These are phyloP conservation scores for Sinhomidia bicolor DNA, from an alignment of 2,888 invertebrate species.

Conservation along the genomic window DNA sequence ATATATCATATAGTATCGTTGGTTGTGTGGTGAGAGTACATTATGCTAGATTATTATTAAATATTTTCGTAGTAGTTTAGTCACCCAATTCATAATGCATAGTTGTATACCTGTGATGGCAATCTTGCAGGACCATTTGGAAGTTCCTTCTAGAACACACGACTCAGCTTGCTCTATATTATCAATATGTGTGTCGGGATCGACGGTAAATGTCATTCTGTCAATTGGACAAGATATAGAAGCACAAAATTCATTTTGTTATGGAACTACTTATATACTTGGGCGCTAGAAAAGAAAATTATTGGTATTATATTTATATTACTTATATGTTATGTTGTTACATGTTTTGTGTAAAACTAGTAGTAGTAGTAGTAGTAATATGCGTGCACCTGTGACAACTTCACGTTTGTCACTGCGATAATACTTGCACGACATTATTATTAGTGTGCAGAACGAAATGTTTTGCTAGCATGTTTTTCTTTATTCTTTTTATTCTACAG, in stretches of 20 bases:
- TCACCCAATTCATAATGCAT: slow-evolving; percentile 22
- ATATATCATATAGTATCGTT: neutral
- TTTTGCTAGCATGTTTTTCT: neutral
- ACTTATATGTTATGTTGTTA: neutral
- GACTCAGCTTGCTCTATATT: slow-evolving; percentile 98
- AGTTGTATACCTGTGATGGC: slow-evolving; percentile 95
- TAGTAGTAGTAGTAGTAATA: no score
- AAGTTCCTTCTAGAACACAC: slow-evolving; percentile 99
- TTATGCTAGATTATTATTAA: neutral
- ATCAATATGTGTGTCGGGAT: slow-evolving; percentile 98
- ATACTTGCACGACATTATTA: neutral
- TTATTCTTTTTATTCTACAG: neutral
- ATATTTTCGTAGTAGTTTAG: neutral
- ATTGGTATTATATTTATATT: slow-evolving; percentile 26
- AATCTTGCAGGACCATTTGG: slow-evolving; percentile 99
- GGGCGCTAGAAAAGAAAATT: slow-evolving; percentile 24
- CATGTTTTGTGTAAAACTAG: slow-evolving; percentile 23
- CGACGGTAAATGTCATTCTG: slow-evolving; percentile 98
- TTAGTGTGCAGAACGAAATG: neutral
- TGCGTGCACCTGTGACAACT: neutral
- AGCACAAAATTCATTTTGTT: slow-evolving; percentile 67
- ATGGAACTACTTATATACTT: slow-evolving; percentile 28
- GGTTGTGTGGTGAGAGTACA: neutral
- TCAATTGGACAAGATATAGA: slow-evolving; percentile 81
- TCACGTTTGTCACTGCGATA: neutral